Conservation (phyloP, 2,888 invertebrate species). For the Busseola fusca region DNA sequence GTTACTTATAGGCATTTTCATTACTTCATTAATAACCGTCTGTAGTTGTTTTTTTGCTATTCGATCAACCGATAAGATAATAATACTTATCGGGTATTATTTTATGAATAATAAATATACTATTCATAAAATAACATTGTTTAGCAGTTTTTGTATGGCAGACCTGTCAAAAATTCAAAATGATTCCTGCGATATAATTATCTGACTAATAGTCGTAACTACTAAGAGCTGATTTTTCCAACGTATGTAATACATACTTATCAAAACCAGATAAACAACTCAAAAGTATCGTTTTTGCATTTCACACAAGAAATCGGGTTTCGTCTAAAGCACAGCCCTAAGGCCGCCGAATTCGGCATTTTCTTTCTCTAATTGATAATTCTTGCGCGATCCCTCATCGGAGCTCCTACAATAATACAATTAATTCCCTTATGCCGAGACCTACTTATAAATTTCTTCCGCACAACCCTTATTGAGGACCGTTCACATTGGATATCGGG, state of each 20-base stretch:
- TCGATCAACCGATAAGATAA: too few relatives aligned
- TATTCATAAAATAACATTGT: too few relatives aligned
- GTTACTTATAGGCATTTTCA: neutral
- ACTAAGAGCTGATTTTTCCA: too few relatives aligned
- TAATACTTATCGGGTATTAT: too few relatives aligned
- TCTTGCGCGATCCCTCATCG: constrained; percentile 86
- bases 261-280: neutral
- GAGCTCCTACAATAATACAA: constrained; percentile 86
- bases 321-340: constrained; percentile 56
- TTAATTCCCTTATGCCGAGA: constrained; percentile 86
- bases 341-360: constrained; percentile 66
- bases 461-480: constrained; percentile 73
- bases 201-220: too few relatives aligned
- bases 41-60: neutral
- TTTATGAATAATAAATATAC: too few relatives aligned
- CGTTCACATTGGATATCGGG: constrained; percentile 62
- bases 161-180: too few relatives aligned
- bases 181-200: too few relatives aligned
- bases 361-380: constrained; percentile 88
- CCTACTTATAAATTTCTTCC: constrained; percentile 84
- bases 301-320: constrained; percentile 7
- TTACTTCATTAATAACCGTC: neutral
- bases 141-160: too few relatives aligned
- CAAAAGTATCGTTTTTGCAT: constrained; percentile 4
- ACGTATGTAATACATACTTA: too few relatives aligned